A percentile compares a stretch with the other conserved stretches of the same genome.
phyloP scores from a whole-genome alignment of 2,888 invertebrate species.

The Aelia acuminata region DNA sequence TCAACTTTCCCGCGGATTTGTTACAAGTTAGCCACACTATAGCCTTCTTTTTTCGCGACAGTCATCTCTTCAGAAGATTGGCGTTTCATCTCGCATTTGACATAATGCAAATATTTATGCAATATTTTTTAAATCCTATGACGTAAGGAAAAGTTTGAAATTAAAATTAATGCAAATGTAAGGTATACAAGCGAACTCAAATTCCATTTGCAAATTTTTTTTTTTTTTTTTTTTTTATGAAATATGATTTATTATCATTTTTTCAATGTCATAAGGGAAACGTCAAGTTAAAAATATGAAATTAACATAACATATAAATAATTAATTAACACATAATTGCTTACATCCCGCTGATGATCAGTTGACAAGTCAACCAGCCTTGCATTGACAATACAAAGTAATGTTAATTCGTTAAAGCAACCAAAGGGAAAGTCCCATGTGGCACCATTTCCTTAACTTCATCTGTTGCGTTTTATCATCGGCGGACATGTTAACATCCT shows the following conservation, averaged over 20 bases:
- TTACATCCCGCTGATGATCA: too few relatives aligned
- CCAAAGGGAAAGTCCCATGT: background rate
- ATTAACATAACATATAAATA: too few relatives aligned
- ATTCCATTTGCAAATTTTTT: too few relatives aligned
- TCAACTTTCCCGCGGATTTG: background rate
- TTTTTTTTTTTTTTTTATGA: too few relatives aligned
- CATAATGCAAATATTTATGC: background rate
- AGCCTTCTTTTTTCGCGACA: background rate
- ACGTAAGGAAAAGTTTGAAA: too few relatives aligned
- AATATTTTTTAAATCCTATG: too few relatives aligned
- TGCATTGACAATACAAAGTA: background rate
- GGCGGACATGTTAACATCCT: background rate
- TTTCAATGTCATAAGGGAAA: too few relatives aligned
- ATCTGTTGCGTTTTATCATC: background rate
- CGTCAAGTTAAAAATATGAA: too few relatives aligned
- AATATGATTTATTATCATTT: too few relatives aligned
- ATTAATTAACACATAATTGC: too few relatives aligned
- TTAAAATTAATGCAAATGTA: too few relatives aligned
- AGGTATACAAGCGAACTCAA: too few relatives aligned
- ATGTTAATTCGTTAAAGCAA: background rate
- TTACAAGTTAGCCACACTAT: background rate
- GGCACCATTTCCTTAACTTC: background rate
- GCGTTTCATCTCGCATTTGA: background rate
- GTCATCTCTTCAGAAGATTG: background rate
- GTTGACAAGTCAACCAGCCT: background rate